Base-by-base conservation (phyloP, 2,113 vertebrate species). In the Plotosus lineatus region DNA sequence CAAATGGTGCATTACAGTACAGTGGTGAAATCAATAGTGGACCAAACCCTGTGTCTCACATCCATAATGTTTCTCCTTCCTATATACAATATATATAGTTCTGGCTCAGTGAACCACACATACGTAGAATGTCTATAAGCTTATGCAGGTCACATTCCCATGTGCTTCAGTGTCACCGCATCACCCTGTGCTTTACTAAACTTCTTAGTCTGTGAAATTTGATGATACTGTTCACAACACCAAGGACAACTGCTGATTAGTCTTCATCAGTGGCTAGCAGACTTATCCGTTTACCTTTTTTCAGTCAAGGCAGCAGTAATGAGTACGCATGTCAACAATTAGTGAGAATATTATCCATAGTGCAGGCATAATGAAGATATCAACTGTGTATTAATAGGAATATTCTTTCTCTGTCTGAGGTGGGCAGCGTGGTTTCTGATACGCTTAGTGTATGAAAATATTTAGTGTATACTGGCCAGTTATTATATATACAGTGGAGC, bases 171-270 rank as follows among this genome's bases (percentile, higher is more conserved):
- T 69, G 58, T 65, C 56, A n/a, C 69, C 36, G 65, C n/a, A 40
- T 63, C 48, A 74, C 53, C 72, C 31, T 76, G 69, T 23, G 38
- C 12, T 75, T 48, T 40, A 48, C 60, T 56, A 80, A 82, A 83
- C 56, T 66, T 55, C 75, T 79, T 79, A 80, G 63, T 65, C 66
- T 71, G 48, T 77, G 68, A 85, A 85, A 85, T 82, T 31, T 21
- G 36, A 83, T 80, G 66, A 50, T 73, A 60, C 36, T 42, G 56
- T 56, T 82, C 80, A 79, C 63, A 58, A 65, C 48, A 69, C 42
- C 84, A 85, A 82, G 80, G 73, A 74, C 78, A 77, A 78, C 78
- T 61, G 38, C 73, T 61, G 80, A 81, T 82, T 78, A 79, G 42
- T 85, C 58, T 75, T 81, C 31, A 63, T 69, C 38, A 66, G 11